A percentile compares a stretch with the other conserved stretches of the same genome.
These are phyloP conservation scores for Sterrhoptilus dennistouni DNA, from an alignment of 2,113 vertebrate genomes.

Conservation along the genomic window DNA sequence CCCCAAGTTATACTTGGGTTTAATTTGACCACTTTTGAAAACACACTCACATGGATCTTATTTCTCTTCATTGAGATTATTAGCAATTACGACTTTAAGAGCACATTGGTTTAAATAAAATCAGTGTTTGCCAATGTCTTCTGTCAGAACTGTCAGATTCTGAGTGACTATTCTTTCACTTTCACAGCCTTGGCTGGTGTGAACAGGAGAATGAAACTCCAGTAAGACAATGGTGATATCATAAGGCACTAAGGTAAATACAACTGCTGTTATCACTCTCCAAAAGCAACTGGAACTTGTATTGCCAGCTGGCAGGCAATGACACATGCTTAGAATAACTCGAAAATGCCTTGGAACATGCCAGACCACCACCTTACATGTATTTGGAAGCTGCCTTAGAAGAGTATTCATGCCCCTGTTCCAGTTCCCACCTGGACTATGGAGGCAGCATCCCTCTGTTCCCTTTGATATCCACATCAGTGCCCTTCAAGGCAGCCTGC, in stretches of 20 bases:
- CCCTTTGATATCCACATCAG: background rate
- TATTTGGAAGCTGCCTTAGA: background rate
- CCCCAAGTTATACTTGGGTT: background rate
- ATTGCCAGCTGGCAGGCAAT: background rate
- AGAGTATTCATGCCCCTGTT: background rate
- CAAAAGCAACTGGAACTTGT: background rate
- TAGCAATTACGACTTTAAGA: background rate
- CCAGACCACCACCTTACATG: background rate
- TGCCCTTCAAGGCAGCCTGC: background rate
- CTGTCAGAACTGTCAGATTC: background rate
- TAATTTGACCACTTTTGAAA: background rate
- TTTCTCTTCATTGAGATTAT: slow-evolving; percentile 1
- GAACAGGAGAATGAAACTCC: background rate
- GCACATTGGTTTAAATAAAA: background rate
- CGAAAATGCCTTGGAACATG: background rate
- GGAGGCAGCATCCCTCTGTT: background rate
- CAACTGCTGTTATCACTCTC: background rate
- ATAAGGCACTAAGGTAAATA: background rate
- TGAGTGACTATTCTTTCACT: background rate
- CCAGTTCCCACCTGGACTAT: background rate
- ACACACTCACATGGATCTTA: background rate
- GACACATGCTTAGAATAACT: background rate
- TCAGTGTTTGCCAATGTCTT: background rate
- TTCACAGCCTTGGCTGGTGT: background rate
- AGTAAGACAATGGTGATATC: fast-evolving